Percentiles rank a stretch among this genome's conserved stretches.
Conservation (phyloP, 2,888 invertebrate species). For the Aspidapion aeneum region DNA sequence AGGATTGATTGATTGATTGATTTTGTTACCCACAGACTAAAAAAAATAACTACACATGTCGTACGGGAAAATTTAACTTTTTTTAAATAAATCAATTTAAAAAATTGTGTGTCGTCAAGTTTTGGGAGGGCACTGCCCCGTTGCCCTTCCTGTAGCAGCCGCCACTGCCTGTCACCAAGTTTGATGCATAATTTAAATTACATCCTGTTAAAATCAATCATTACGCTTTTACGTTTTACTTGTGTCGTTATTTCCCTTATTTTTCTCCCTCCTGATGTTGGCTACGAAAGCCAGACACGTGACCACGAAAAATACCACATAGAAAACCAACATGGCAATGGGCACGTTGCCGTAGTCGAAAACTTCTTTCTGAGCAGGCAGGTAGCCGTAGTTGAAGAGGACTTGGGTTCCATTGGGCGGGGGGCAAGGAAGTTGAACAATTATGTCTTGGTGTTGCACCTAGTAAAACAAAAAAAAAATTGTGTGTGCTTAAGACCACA, state of each 20-base stretch:
- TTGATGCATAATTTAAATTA: no score
- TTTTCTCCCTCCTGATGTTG: conserved; percentile 48
- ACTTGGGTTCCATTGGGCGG: conserved; percentile 75
- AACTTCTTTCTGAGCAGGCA: conserved; percentile 53
- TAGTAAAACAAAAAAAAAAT: conserved; percentile 40
- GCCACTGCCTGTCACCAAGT: no score
- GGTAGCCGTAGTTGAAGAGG: conserved; percentile 52
- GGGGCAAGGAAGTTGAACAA: conserved; percentile 78
- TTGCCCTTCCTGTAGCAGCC: no score
- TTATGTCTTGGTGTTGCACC: conserved; percentile 83
- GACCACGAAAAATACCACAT: conserved; percentile 57
- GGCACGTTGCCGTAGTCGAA: conserved; percentile 55
- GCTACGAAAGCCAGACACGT: conserved; percentile 60
- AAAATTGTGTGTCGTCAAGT: no score
- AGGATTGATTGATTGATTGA: no score
- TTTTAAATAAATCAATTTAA: no score
- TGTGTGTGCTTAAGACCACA: no score
- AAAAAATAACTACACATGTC: no score
- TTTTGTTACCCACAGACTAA: no score
- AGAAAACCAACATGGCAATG: conserved; percentile 59
- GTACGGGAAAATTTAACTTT: no score
- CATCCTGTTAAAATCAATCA: no score
- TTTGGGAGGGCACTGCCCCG: no score
- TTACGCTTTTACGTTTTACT: not conserved
- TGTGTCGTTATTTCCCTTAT: conserved; percentile 2